Evolutionary conservation across 2,888 invertebrate species (phyloP), one percentile per base, ranked within the genome.

Genomic region (Allacma fusca): DNA sequence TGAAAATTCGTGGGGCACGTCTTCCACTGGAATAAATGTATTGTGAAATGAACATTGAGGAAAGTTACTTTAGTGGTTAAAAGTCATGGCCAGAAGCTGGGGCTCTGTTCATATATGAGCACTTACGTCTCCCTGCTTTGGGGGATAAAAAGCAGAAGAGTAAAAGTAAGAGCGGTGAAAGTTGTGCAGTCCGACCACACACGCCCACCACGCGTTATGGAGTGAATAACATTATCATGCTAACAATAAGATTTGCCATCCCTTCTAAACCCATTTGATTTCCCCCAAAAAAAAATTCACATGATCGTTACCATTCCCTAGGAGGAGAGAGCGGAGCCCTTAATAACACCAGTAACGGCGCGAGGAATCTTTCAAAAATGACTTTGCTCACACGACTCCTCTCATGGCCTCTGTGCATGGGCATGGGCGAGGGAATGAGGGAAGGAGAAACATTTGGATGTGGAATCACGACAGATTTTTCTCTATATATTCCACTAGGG

Each of bases 201-300:
- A 13, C 50, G 50, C 50, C 50, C 50, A 50, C 50, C 4, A 50
- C 50, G 50, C 50, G 2, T 50, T 50, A 50, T 50, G 50, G 50
- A 50, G 50, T 50, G 50, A 50, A 50, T 50, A 50, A 50, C n/a
- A 50, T 50, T 50, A 50, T 50, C 50, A 50, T 50, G 16, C 50
- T 50, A 50, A 50, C 50, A 50, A 50, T 50, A 50, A 50, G 50
- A 50, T 50, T 50, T 50, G 5, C 34, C 34, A 34, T 50, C 50
- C 50, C 50, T 50, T n/a, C 50, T n/a, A 16, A 50, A 16, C 50
- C 50, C 50, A 50, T 50, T 50, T 50, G 50, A 50, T 50, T 50
- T 50, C 16, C 1, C 40, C 40, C 40, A 16, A 16, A 16, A n/a
- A 50, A 13, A 9, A 9, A 1, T 50, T 50, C 50, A 50, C 50